Evolutionary conservation across 2,113 vertebrate species (phyloP).

Genomic region (Thinocorus orbignyianus): DNA sequence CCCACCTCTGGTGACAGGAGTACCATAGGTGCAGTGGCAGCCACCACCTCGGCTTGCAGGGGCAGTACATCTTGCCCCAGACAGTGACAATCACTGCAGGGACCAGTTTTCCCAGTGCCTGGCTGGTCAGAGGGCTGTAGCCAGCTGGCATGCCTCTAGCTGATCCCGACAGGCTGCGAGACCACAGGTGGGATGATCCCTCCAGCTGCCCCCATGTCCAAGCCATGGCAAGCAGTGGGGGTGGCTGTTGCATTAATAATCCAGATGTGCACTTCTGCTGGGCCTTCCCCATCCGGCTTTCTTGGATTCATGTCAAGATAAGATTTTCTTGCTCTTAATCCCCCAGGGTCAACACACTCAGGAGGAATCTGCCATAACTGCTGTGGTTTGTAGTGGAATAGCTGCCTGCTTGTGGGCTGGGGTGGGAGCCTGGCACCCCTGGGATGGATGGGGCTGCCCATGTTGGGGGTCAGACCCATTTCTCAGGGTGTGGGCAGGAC

Average conservation of each 20-base stretch:
- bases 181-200: rapidly evolving
- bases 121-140: not conserved
- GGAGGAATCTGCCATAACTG: not conserved
- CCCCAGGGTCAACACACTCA: rapidly evolving
- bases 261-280: not conserved
- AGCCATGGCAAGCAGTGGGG: rapidly evolving
- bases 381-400: rapidly evolving
- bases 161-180: not conserved
- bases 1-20: not conserved
- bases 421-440: not conserved
- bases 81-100: rapidly evolving
- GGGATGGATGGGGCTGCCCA: not conserved
- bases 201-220: rapidly evolving
- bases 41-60: not conserved
- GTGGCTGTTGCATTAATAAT: not conserved
- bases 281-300: not conserved
- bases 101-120: not conserved
- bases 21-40: rapidly evolving
- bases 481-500: not conserved
- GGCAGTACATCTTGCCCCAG: not conserved
- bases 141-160: rapidly evolving
- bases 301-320: not conserved
- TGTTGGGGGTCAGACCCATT: not conserved
- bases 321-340: not conserved
- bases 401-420: rapidly evolving